Conservation (phyloP, 2,888 invertebrate genomes). For the Stegana nigrithorax region DNA sequence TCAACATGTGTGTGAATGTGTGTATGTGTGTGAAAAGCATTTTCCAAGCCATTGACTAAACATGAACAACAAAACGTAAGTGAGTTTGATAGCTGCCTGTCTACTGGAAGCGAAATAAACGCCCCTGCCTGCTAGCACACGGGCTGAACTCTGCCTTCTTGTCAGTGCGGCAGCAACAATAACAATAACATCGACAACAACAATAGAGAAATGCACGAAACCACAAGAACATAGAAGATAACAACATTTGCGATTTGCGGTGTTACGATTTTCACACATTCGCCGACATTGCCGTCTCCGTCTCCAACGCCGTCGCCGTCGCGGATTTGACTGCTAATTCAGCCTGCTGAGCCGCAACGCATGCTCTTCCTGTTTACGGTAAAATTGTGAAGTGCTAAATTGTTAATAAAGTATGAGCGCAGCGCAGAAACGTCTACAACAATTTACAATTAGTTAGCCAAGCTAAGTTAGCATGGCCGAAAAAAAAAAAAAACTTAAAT, state of each 20-base stretch:
- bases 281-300: not conserved
- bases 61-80: not conserved
- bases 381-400: constrained; percentile 53
- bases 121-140: not conserved
- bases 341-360: not conserved
- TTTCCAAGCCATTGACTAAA: not conserved
- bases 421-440: constrained; percentile 45
- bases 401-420: constrained; percentile 62
- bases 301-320: too few relatives aligned
- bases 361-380: constrained; percentile 25
- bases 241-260: too few relatives aligned
- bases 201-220: too few relatives aligned
- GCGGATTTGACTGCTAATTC: too few relatives aligned
- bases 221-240: too few relatives aligned
- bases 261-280: constrained; percentile 1
- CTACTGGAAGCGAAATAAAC: not conserved
- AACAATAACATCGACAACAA: too few relatives aligned
- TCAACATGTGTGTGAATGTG: too few relatives aligned
- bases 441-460: constrained; percentile 56
- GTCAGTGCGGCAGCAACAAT: too few relatives aligned
- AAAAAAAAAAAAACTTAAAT: constrained; percentile 25
- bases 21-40: too few relatives aligned
- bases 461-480: constrained; percentile 11
- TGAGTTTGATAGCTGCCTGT: not conserved
- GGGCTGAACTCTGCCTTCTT: not conserved